Evolutionary conservation across 2,113 vertebrate genomes (phyloP), one percentile per base, ranked within the genome.

Genomic region (Nanorana parkeri): DNA sequence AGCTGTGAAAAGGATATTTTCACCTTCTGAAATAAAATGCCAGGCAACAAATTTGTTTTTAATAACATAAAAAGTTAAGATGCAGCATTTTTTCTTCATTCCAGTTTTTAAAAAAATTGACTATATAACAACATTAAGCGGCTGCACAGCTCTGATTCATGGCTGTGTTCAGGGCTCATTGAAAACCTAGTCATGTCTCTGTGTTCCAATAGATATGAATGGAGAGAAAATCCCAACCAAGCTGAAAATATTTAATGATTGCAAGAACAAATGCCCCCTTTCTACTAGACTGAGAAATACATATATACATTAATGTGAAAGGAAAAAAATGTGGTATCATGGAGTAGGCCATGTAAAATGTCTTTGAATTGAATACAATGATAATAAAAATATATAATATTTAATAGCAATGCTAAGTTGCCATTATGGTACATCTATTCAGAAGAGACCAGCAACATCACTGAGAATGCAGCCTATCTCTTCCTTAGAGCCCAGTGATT

Each of bases 1-100:
- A 81, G 69, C 80, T 81, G 80, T 66, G 61, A 81, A 81, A 67
- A 81, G 66, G 47, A 81, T n/a, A 66, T 74, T 75, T 81, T 66
- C 69, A 81, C 61, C 80, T 81, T 65, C 61, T 54, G 61, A 81
- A 81, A 36, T 55, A 54, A 83, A 83, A 67, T 52, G 80, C 63
- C 20, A 56, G 28, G 71, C 80, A 56, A 75, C 71, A 58, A 60
- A 82, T 82, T 75, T 63, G 13, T 19, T 58, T 65, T 68, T 82
- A 82, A 75, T 66, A 66, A 66, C 69, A 19, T 23, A 36, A 52
- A 54, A 67, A 66, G n/a, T 65, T 52, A 65, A 41, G 71, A 56
- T 83, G 76, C 54, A 67, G 71, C 69, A 81, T 20, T 73, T 65
- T 47, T 74, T 64, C 15, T 73, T 24, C 11, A 65, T 72, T 47